Evolutionary conservation across 2,113 vertebrate species (phyloP).

Genomic region (Leuciscus idus): DNA sequence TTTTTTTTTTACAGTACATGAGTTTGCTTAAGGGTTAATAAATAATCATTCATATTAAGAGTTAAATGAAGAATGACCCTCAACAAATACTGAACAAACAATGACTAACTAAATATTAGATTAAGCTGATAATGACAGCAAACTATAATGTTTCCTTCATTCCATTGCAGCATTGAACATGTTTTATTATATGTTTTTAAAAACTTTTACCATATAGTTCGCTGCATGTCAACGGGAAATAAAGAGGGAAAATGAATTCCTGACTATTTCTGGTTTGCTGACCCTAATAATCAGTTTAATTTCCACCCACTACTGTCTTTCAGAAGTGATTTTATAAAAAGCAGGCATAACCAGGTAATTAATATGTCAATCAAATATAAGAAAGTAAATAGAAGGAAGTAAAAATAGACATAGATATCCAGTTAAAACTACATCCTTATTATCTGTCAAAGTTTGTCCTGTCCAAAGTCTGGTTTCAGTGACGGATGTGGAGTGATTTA

Average conservation of each 20-base stretch:
- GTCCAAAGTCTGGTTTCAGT: neutral
- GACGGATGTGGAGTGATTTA: neutral
- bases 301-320: neutral
- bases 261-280: neutral
- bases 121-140: neutral
- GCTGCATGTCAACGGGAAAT: neutral
- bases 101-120: neutral
- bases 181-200: neutral
- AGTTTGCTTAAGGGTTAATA: neutral
- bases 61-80: neutral
- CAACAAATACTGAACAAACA: neutral
- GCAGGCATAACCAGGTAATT: neutral
- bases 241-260: neutral
- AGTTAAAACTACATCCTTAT: neutral
- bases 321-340: neutral
- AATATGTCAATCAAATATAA: neutral
- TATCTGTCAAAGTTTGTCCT: neutral
- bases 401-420: neutral
- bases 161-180: neutral
- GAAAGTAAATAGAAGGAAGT: neutral
- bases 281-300: neutral
- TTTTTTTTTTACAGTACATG: too few relatives aligned
- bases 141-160: neutral
- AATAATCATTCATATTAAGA: neutral
- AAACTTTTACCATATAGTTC: neutral